A percentile compares a stretch with the other conserved stretches of the same genome.
Evolutionary conservation across 2,113 vertebrate genomes (phyloP).

Genomic region (Microtus ochrogaster): DNA sequence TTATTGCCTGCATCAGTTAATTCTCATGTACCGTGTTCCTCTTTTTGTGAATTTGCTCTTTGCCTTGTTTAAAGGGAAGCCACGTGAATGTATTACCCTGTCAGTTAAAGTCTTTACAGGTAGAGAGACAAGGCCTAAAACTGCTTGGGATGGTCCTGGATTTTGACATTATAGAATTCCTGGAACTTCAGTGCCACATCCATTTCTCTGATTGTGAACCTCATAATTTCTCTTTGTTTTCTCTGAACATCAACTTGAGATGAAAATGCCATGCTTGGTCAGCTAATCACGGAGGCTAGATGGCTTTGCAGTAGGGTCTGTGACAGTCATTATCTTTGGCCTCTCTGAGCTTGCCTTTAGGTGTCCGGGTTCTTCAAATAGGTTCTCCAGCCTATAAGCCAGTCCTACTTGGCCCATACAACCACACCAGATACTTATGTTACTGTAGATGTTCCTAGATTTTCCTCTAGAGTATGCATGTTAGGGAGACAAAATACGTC

Average conservation of each 20-base stretch:
- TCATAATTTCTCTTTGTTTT: conserved; percentile 68
- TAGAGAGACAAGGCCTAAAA: background rate
- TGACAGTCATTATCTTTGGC: background rate
- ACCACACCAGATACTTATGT: background rate
- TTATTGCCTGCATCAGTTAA: background rate
- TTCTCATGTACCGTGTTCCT: background rate
- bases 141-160: background rate
- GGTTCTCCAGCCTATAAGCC: no score
- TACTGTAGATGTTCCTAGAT: background rate
- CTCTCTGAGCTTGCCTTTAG: background rate
- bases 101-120: background rate
- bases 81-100: no score
- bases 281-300: background rate
- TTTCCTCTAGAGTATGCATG: background rate
- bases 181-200: conserved; percentile 69
- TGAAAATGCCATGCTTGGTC: conserved; percentile 26
- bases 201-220: conserved; percentile 74
- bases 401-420: background rate
- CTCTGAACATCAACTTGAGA: conserved; percentile 33
- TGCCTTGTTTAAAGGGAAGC: background rate
- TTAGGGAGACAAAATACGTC: background rate
- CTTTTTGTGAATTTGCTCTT: conserved; percentile 21
- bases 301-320: background rate
- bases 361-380: background rate
- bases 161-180: background rate